phyloP scores from a whole-genome alignment of 2,797 vertebrate genomes.

The Notolabrus celidotus region DNA sequence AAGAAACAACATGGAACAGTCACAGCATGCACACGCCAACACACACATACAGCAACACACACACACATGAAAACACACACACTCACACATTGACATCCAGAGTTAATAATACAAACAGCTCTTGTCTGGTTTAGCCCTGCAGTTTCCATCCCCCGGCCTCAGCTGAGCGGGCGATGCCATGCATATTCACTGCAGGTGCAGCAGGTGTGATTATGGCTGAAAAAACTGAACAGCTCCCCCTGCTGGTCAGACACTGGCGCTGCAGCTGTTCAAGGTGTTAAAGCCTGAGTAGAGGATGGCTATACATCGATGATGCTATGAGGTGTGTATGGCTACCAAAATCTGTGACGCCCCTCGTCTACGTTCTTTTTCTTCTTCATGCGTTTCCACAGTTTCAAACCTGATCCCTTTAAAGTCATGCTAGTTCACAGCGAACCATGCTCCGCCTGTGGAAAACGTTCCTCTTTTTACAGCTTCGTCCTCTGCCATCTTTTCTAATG shows the following conservation, averaged over 20 bases:
- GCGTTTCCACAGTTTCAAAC: conserved; percentile 42
- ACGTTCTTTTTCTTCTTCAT: conserved; percentile 38
- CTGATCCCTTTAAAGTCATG: conserved; percentile 53
- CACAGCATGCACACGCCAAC: conserved; percentile 44
- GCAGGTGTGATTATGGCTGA: conserved; percentile 71
- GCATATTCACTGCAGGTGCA: conserved; percentile 77
- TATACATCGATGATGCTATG: conserved; percentile 63
- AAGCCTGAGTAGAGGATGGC: conserved; percentile 84
- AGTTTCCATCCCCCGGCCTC: conserved; percentile 30
- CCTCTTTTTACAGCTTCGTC: conserved; percentile 4
- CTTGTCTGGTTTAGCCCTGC: conserved; percentile 67
- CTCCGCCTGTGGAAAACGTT: conserved; percentile 44
- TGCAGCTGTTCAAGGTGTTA: conserved; percentile 72
- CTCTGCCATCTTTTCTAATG: conserved; percentile 26
- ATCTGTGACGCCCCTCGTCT: neutral
- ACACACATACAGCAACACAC: conserved; percentile 5
- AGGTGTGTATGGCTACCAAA: conserved; percentile 64
- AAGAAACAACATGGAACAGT: conserved; percentile 19
- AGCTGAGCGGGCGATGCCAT: conserved; percentile 55
- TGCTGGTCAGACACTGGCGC: conserved; percentile 79
- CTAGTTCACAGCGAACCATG: conserved; percentile 45
- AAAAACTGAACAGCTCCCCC: conserved; percentile 70
- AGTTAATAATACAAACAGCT: conserved; percentile 42
- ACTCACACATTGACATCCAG: conserved; percentile 31
- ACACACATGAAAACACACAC: conserved; percentile 11